A percentile compares a stretch with the other conserved stretches of the same genome.
These are phyloP conservation scores for Suillia variegata DNA, from an alignment of 2,888 invertebrate species.

Conservation along the genomic window DNA sequence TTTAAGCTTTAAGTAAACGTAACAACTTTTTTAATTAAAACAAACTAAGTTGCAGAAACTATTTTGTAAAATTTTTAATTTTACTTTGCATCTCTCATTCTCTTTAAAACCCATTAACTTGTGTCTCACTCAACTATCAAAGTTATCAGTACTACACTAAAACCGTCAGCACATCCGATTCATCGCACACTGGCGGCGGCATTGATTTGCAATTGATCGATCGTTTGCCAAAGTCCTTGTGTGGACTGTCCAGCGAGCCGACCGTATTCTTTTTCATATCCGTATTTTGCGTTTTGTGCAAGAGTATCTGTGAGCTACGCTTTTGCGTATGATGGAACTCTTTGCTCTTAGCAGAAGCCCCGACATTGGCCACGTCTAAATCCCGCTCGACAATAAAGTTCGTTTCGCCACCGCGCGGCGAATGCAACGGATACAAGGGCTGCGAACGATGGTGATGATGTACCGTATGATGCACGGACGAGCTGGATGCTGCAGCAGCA, in stretches of 20 bases:
- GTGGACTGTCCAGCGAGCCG: constrained; percentile 64
- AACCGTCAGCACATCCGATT: constrained; percentile 65
- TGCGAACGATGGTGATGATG: too few relatives aligned
- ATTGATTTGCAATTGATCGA: constrained; percentile 66
- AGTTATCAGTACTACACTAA: constrained; percentile 62
- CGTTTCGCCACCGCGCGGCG: too few relatives aligned
- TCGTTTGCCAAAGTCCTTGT: constrained; percentile 79
- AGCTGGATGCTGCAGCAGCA: constrained; percentile 60
- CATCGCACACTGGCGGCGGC: constrained; percentile 49
- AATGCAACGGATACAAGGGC: constrained; percentile 58
- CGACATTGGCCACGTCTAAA: constrained; percentile 49
- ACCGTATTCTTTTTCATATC: constrained; percentile 85
- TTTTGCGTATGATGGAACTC: constrained; percentile 55
- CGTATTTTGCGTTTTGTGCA: constrained; percentile 84
- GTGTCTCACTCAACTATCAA: too few relatives aligned
- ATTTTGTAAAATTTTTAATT: too few relatives aligned
- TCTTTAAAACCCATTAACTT: too few relatives aligned
- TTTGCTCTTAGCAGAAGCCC: constrained; percentile 36
- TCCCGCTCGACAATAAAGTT: constrained; percentile 59
- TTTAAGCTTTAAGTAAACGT: too few relatives aligned
- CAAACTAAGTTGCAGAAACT: too few relatives aligned
- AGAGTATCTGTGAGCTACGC: constrained; percentile 69
- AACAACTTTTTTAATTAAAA: too few relatives aligned
- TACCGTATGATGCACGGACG: constrained; percentile 54
- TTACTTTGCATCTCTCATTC: too few relatives aligned